Conservation (phyloP, 2,113 vertebrate species). For the Zosterops japonicus region DNA sequence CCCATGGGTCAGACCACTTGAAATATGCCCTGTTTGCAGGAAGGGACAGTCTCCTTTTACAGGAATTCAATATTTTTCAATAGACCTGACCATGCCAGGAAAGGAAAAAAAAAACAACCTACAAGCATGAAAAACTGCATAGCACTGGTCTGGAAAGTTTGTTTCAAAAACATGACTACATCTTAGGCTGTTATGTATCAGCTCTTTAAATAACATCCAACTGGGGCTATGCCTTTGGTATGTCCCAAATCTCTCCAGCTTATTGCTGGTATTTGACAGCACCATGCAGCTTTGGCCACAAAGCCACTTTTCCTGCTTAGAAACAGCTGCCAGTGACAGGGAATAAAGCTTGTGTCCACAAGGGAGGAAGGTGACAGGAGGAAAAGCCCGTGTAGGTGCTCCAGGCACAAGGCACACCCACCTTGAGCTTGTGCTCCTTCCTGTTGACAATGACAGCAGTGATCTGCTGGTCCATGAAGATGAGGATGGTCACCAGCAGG, state of each 20-base stretch:
- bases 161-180: constrained; percentile 10
- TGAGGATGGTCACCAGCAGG: constrained; percentile 93
- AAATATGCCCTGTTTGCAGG: background rate
- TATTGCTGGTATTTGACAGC: background rate
- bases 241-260: background rate
- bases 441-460: constrained; percentile 97
- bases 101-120: constrained; percentile 5
- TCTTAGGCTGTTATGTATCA: background rate
- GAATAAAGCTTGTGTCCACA: fast-evolving
- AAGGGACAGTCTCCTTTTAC: constrained; percentile 9
- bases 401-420: constrained; percentile 22
- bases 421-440: constrained; percentile 98
- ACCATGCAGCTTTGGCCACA: background rate
- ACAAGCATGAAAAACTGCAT: background rate
- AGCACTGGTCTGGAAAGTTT: background rate
- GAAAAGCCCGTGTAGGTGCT: background rate
- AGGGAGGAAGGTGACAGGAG: background rate
- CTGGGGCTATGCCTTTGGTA: background rate
- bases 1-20: background rate
- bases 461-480: constrained; percentile 99
- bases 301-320: background rate
- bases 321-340: background rate
- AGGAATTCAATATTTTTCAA: constrained; percentile 51
- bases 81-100: background rate
- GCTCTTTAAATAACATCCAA: constrained; percentile 14